Evolutionary conservation across 2,113 vertebrate species (phyloP).

Genomic region (Hemibagrus wyckioides): DNA sequence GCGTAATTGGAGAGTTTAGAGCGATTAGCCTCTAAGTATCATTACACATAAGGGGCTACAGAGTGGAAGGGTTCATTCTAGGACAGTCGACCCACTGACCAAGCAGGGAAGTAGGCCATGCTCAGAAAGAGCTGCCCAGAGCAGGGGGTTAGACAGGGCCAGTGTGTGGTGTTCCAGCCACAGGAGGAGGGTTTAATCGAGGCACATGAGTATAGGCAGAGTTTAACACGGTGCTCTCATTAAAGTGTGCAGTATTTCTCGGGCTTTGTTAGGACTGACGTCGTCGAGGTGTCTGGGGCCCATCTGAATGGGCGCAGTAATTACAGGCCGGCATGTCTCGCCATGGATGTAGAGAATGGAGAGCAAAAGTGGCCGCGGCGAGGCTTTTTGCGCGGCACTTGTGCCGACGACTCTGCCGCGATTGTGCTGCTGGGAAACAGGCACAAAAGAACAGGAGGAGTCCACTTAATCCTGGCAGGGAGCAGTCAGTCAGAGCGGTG

Average conservation of each 20-base stretch:
- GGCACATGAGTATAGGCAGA: neutral
- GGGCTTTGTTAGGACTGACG: constrained; percentile 29
- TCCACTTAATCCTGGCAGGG: constrained; percentile 69
- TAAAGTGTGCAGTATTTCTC: constrained; percentile 34
- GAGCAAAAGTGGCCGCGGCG: constrained; percentile 34
- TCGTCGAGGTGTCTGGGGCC: constrained; percentile 42
- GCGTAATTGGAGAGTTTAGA: constrained; percentile 51
- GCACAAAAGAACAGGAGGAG: constrained; percentile 71
- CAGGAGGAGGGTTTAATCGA: constrained; percentile 2
- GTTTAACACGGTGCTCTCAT: constrained; percentile 27
- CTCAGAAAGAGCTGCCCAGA: constrained; percentile 11
- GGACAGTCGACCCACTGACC: constrained; percentile 52
- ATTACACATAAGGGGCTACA: constrained; percentile 46
- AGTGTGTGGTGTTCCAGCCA: neutral
- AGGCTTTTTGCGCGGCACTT: constrained; percentile 45
- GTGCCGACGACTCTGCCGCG: constrained; percentile 42
- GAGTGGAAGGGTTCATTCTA: constrained; percentile 44
- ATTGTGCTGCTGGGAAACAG: constrained; percentile 63
- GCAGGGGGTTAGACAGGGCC: constrained; percentile 10
- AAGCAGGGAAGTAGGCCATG: constrained; percentile 42
- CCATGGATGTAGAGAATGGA: constrained; percentile 31
- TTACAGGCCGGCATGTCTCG: constrained; percentile 41
- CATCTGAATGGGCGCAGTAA: constrained; percentile 48
- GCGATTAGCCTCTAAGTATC: constrained; percentile 47
- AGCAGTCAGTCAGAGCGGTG: constrained; percentile 61